Evolutionary conservation across 2,113 vertebrate genomes (phyloP).

Genomic region (Sapajus apella): DNA sequence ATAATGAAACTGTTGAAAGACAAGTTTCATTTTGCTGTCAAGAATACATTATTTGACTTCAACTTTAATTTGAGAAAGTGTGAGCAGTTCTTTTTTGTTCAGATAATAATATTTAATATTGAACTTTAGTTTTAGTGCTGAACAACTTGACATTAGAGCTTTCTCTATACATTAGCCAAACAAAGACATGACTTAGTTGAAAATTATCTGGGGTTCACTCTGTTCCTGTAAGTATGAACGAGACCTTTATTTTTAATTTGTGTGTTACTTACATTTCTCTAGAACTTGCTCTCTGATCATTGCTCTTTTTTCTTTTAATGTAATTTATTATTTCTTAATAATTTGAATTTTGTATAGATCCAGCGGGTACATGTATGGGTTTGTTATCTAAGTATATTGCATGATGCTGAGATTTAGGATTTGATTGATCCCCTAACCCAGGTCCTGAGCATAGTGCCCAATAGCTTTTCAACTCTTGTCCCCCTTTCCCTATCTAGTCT

Average conservation of each 20-base stretch:
- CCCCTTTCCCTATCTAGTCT: too few relatives aligned
- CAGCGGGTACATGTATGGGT: too few relatives aligned
- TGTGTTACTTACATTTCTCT: constrained; percentile 10
- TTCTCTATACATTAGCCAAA: neutral
- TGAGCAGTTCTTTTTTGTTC: constrained; percentile 21
- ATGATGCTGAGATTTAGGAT: too few relatives aligned
- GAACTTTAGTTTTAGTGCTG: neutral
- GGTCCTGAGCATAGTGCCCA: too few relatives aligned
- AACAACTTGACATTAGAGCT: neutral
- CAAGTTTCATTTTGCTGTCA: constrained; percentile 43
- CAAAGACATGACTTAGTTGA: neutral
- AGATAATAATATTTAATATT: constrained; percentile 9
- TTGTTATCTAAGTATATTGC: too few relatives aligned
- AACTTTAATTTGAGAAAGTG: neutral
- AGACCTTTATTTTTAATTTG: constrained; percentile 2
- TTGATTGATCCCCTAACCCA: too few relatives aligned
- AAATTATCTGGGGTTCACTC: neutral
- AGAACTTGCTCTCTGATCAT: neutral
- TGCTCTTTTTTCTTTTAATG: neutral
- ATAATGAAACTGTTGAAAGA: neutral
- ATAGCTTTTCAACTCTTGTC: too few relatives aligned
- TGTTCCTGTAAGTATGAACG: constrained; percentile 7
- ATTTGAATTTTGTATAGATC: too few relatives aligned
- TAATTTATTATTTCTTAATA: too few relatives aligned
- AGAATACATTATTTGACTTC: neutral